Evolutionary conservation across 2,888 invertebrate genomes (phyloP).

Genomic region (Pharmacophagus antenor): DNA sequence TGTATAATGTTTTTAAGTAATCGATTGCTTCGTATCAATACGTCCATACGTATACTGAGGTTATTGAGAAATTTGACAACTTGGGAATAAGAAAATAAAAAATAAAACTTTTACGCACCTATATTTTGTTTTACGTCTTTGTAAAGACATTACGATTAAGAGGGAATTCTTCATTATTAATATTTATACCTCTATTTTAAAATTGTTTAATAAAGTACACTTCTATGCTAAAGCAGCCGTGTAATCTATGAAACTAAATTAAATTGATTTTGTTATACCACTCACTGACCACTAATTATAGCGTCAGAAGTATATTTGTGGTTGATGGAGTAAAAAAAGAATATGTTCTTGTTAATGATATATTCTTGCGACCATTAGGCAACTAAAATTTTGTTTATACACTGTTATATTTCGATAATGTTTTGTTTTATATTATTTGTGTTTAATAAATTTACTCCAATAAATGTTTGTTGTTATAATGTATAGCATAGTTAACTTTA

Average conservation of each 20-base stretch:
- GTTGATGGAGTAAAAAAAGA: neutral
- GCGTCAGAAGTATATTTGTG: neutral
- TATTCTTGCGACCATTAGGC: neutral
- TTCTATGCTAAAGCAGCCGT: neutral
- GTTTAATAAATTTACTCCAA: neutral
- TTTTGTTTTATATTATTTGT: no score
- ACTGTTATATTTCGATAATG: no score
- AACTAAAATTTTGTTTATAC: neutral
- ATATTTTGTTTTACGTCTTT: no score
- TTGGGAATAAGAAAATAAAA: no score
- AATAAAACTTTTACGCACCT: no score
- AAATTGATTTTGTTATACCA: constrained; percentile 4
- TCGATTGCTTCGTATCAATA: constrained; percentile 1
- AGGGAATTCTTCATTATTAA: neutral
- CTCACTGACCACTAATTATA: constrained; percentile 2
- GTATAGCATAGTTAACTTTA: no score
- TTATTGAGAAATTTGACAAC: no score
- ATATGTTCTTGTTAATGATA: no score
- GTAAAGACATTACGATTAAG: no score
- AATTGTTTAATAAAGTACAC: neutral
- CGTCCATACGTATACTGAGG: neutral
- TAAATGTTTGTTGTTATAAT: neutral
- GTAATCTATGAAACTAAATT: constrained; percentile 18
- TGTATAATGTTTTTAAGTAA: constrained; percentile 3
- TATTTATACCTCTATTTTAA: neutral